These are phyloP conservation scores for Scaptomyza pallida DNA, from an alignment of 1,140 invertebrate genomes.

Conservation along the genomic window DNA sequence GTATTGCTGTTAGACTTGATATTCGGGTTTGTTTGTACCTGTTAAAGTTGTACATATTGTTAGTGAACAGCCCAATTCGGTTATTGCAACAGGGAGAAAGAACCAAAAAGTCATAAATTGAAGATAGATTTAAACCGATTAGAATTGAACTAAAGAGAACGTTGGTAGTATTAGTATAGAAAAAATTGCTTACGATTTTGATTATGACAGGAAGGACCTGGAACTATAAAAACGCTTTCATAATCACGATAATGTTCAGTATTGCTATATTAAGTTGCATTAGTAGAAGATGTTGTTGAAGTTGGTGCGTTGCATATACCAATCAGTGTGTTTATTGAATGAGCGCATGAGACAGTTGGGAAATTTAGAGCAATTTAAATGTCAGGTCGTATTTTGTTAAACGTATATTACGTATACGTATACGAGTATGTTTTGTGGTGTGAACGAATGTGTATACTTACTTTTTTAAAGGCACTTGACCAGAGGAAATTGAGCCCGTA, in stretches of 20 bases:
- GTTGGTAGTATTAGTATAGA: slow-evolving; percentile 41
- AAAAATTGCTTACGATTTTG: slow-evolving; percentile 82
- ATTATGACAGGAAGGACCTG: slow-evolving; percentile 86
- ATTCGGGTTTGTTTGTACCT: slow-evolving; percentile 96
- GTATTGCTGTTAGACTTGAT: slow-evolving; percentile 92
- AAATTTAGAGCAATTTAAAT: slow-evolving; percentile 32
- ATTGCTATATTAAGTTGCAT: slow-evolving; percentile 73
- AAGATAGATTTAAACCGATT: no score
- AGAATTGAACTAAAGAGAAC: slow-evolving; percentile 14
- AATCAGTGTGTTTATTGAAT: no score
- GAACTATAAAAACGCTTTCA: slow-evolving; percentile 91
- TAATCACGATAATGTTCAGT: slow-evolving; percentile 88
- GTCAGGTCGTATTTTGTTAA: not conserved
- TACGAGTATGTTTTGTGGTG: no score
- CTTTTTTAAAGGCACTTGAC: slow-evolving; percentile 99
- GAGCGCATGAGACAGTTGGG: no score
- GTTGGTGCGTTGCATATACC: not conserved
- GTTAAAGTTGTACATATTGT: slow-evolving; percentile 57
- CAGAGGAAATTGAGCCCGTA: slow-evolving; percentile 87
- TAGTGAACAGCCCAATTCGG: not conserved
- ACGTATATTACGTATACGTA: no score
- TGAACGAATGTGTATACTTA: slow-evolving; percentile 87
- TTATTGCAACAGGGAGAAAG: not conserved
- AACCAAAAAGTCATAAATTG: slow-evolving; percentile 17
- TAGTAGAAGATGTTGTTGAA: slow-evolving; percentile 45